phyloP scores from a whole-genome alignment of 2,113 vertebrate species.

The Pygoscelis antarcticus region DNA sequence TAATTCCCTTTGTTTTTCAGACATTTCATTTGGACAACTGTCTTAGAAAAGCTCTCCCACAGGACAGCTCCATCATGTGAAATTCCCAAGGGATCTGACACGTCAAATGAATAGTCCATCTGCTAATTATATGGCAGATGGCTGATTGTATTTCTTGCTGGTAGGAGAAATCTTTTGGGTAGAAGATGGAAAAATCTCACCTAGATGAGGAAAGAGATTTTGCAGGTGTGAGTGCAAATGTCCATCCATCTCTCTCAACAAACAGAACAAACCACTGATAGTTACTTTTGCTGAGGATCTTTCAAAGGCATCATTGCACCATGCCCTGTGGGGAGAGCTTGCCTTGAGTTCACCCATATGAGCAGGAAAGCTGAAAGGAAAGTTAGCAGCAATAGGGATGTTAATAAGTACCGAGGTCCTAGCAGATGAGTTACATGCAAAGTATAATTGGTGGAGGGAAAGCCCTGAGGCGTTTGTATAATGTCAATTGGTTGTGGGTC shows the following conservation, averaged over 20 bases:
- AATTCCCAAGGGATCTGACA: neutral
- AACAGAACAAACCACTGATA: neutral
- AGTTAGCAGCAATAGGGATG: neutral
- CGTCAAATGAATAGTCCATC: slow-evolving; percentile 8
- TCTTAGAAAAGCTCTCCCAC: neutral
- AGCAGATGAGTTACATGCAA: neutral
- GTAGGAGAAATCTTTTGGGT: neutral
- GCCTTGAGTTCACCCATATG: neutral
- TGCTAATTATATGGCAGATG: neutral
- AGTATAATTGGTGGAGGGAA: neutral
- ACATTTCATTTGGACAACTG: neutral
- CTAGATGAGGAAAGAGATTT: neutral
- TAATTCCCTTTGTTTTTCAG: neutral
- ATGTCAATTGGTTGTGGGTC: neutral
- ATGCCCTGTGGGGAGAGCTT: neutral
- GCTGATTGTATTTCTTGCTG: neutral
- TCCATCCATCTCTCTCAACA: neutral
- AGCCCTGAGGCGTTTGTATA: neutral
- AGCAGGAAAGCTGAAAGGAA: neutral
- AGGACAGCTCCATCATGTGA: neutral
- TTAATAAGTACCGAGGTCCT: neutral
- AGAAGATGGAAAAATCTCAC: neutral
- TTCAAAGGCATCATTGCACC: neutral
- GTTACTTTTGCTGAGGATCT: neutral
- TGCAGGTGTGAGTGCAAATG: neutral